A percentile compares a stretch with the other conserved stretches of the same genome.
Conservation (phyloP, 2,113 vertebrate genomes). For the Platichthys flesus region DNA sequence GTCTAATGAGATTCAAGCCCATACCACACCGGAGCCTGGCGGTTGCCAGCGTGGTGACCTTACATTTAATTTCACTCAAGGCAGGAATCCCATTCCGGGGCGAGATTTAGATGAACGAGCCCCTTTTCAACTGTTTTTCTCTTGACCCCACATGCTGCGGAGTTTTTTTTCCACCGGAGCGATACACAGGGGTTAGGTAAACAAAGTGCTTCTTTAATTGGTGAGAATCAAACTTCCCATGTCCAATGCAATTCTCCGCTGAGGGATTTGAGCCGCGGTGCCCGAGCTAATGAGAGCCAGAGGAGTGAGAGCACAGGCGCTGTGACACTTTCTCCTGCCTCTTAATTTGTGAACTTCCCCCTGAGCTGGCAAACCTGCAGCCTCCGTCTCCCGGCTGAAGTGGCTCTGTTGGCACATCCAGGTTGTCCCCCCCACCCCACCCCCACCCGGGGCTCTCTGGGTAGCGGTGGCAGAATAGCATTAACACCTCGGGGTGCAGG, state of each 20-base stretch:
- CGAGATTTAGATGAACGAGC: conserved; percentile 55
- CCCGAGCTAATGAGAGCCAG: conserved; percentile 70
- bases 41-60: conserved; percentile 6
- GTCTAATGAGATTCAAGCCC: conserved; percentile 57
- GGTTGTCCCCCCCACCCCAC: neutral
- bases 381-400: conserved; percentile 42
- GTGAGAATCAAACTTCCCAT: conserved; percentile 62
- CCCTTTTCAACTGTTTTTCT: conserved; percentile 6
- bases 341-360: conserved; percentile 71
- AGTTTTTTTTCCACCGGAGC: conserved; percentile 25
- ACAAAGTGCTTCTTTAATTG: conserved; percentile 69
- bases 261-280: conserved; percentile 49
- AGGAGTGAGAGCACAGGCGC: conserved; percentile 56
- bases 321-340: conserved; percentile 55
- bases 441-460: conserved; percentile 24
- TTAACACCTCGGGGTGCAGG: conserved; percentile 66
- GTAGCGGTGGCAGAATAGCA: conserved; percentile 57
- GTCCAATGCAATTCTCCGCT: conserved; percentile 47
- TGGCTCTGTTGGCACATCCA: conserved; percentile 43
- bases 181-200: conserved; percentile 49
- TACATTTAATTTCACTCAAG: conserved; percentile 46
- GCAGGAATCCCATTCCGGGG: conserved; percentile 33
- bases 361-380: conserved; percentile 41
- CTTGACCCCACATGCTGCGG: conserved; percentile 35
- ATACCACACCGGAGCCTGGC: conserved; percentile 21